A percentile compares a stretch with the other conserved stretches of the same genome.
These are phyloP conservation scores for Drosophila mayri DNA, from an alignment of 1,140 invertebrate species.

Conservation along the genomic window DNA sequence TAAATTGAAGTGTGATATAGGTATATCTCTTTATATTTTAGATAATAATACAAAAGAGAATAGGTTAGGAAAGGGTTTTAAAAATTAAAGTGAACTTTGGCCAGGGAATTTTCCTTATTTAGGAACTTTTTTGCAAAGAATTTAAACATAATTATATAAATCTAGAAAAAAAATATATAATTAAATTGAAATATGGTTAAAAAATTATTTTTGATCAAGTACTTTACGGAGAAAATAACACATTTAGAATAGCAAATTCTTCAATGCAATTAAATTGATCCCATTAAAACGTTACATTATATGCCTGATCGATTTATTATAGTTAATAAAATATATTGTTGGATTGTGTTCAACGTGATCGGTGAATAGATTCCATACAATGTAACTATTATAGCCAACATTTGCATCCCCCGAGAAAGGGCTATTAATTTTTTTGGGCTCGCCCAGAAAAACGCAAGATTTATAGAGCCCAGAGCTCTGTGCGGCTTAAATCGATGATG, in stretches of 20 bases:
- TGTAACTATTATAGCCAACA: background rate
- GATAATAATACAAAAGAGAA: too few relatives aligned
- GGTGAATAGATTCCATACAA: background rate
- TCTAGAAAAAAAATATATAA: too few relatives aligned
- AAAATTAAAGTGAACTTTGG: too few relatives aligned
- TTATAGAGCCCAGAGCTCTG: constrained; percentile 7
- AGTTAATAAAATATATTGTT: constrained; percentile 1
- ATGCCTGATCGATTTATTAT: background rate
- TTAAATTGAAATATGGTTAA: too few relatives aligned
- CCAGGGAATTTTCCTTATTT: too few relatives aligned
- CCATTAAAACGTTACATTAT: background rate
- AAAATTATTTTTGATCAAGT: too few relatives aligned
- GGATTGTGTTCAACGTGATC: constrained; percentile 8
- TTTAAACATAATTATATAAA: too few relatives aligned
- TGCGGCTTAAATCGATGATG: constrained; percentile 26
- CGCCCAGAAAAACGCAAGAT: constrained; percentile 8
- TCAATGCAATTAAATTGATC: background rate
- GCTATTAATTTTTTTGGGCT: constrained; percentile 8
- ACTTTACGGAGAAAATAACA: background rate
- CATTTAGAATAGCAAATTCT: background rate
- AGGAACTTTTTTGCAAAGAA: too few relatives aligned
- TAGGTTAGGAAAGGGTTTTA: too few relatives aligned
- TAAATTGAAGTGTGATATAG: too few relatives aligned
- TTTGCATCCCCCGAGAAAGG: constrained; percentile 7
- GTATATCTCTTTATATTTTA: too few relatives aligned